Evolutionary conservation across 1,140 invertebrate species (phyloP).

Genomic region (Calephelis nemesis): DNA sequence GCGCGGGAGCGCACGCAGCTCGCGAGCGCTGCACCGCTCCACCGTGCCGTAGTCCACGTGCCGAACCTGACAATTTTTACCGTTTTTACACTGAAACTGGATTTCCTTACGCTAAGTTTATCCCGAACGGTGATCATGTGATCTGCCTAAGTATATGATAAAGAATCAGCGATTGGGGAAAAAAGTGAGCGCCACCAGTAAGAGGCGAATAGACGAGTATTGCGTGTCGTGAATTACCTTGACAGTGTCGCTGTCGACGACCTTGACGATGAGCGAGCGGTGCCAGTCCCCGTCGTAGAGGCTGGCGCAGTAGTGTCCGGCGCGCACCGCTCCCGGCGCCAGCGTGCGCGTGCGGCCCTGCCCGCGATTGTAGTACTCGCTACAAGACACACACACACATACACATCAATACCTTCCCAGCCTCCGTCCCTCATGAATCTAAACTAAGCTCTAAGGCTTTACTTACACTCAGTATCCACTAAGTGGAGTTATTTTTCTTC

Average conservation of each 20-base stretch:
- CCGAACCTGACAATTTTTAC: slow-evolving; percentile 20
- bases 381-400: slow-evolving; percentile 25
- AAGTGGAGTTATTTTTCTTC: too few relatives aligned
- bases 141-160: too few relatives aligned
- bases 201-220: slow-evolving; percentile 7
- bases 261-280: slow-evolving; percentile 54
- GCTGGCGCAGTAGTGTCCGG: slow-evolving; percentile 54
- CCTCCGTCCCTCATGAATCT: too few relatives aligned
- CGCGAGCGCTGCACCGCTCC: slow-evolving; percentile 32
- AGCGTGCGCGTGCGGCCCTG: slow-evolving; percentile 39
- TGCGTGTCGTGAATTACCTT: slow-evolving; percentile 36
- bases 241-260: slow-evolving; percentile 54
- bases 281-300: slow-evolving; percentile 61
- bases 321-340: slow-evolving; percentile 50
- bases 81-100: too few relatives aligned
- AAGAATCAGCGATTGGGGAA: too few relatives aligned
- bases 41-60: slow-evolving; percentile 66
- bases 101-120: too few relatives aligned
- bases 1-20: slow-evolving; percentile 46
- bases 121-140: too few relatives aligned
- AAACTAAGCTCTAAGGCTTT: too few relatives aligned
- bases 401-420: too few relatives aligned
- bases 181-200: not conserved
- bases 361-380: slow-evolving; percentile 44
- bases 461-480: too few relatives aligned